Evolutionary conservation across 2,797 vertebrate genomes (phyloP).

Genomic region (Bradypodion pumilum): DNA sequence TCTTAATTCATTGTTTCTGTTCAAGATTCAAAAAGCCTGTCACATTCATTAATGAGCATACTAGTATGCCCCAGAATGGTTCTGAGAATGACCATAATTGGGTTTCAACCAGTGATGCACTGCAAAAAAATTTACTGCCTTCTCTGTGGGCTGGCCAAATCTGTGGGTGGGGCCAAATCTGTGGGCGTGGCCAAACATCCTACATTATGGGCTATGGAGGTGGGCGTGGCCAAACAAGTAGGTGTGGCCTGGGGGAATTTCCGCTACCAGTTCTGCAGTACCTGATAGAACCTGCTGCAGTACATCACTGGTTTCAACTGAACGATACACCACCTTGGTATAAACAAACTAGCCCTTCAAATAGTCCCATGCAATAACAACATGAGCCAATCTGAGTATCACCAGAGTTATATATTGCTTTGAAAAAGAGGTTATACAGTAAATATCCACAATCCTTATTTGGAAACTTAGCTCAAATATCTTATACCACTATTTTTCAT

Average conservation of each 20-base stretch:
- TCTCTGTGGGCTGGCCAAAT: too few species aligned
- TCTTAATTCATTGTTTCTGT: constrained; percentile 9
- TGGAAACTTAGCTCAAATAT: not conserved
- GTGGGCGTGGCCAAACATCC: too few species aligned
- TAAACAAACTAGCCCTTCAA: not conserved
- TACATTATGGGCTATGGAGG: too few species aligned
- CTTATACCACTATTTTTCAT: not conserved
- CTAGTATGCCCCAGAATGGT: not conserved
- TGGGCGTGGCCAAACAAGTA: too few species aligned
- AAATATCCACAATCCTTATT: not conserved
- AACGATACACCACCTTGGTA: not conserved
- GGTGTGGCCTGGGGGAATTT: too few species aligned
- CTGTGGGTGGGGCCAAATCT: too few species aligned
- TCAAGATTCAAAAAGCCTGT: constrained; percentile 2
- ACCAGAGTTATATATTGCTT: not conserved
- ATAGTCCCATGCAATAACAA: not conserved
- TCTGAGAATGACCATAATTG: not conserved
- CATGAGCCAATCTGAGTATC: not conserved
- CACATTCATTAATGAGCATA: not conserved
- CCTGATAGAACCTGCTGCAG: too few species aligned
- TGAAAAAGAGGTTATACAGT: not conserved
- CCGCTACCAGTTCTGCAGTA: too few species aligned
- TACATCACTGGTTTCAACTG: not conserved
- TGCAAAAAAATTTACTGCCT: too few species aligned
- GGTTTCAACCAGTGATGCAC: too few species aligned